These are phyloP conservation scores for Pimephales promelas DNA, from an alignment of 2,113 vertebrate genomes.

Conservation along the genomic window DNA sequence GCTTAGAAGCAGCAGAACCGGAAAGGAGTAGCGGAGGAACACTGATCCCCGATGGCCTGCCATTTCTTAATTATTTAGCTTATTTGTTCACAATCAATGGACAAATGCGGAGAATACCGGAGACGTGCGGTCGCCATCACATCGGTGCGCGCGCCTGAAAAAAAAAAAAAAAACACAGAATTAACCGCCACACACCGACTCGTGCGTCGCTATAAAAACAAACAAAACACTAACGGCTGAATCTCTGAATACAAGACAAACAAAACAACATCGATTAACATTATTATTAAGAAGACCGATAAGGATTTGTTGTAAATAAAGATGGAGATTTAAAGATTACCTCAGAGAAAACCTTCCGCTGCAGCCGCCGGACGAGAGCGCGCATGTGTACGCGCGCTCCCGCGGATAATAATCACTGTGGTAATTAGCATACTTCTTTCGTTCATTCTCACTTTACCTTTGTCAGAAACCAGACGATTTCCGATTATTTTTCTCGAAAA, in stretches of 20 bases:
- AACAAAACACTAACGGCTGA: not conserved
- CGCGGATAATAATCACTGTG: not conserved
- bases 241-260: not conserved
- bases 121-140: conserved; percentile 59
- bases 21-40: conserved; percentile 60
- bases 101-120: conserved; percentile 14
- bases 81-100: not conserved
- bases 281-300: not conserved
- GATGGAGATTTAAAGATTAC: not conserved
- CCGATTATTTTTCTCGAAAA: no score
- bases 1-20: conserved; percentile 64
- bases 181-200: not conserved
- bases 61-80: conserved; percentile 24
- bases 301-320: not conserved
- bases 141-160: conserved; percentile 46
- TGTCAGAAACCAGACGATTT: not conserved
- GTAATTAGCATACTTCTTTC: not conserved
- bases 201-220: not conserved
- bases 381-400: not conserved
- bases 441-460: not conserved
- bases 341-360: not conserved
- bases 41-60: conserved; percentile 47
- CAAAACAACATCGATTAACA: not conserved
- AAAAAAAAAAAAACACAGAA: not conserved
- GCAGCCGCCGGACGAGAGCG: conserved; percentile 3